Base-by-base conservation (phyloP, 1,140 invertebrate genomes). In the Drosophila rhopaloa region DNA sequence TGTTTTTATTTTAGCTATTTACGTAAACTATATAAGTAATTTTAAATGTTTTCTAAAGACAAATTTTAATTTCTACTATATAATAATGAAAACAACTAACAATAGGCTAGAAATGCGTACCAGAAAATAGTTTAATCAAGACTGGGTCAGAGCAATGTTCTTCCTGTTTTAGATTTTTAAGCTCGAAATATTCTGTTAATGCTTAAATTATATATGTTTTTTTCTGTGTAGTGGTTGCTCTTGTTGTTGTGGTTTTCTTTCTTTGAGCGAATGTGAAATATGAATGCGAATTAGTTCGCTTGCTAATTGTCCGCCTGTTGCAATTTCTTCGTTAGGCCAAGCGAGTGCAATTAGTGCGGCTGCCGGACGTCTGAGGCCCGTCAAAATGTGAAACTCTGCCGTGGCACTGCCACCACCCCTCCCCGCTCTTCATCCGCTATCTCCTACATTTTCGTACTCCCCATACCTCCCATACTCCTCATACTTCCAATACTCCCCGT, bases 341-440 rank as follows among this genome's bases (percentile, higher is more conserved):
- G 43, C 55, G 57, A 70, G 53, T 79, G 82, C 82, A 85, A 85
- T 85, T 85, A 85, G 82, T 81, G 58, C 38, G 59, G 50, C 63
- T 54, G 68, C 61, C 63, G 68, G 62, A 81, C 57, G 74, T 81
- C 74, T 75, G 82, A 75, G 70, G 75, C 79, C 53, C 73, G 65
- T 86, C 79, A 86, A 19, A 79, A 82, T 79, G 76, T 73, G 61
- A 82, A 73, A 88, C 84, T 71, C 46, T 40, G 10, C 44, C n/a
- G 9, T 27, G 9, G 9, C 5, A 47, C 19, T 48, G 24, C 7
- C 46, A 41, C 43, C 41, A 56, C 59, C 19, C 43, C 60, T 24
- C 46, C 38, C 38, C 41, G 51, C 59, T 14, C 43, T 54, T 24
- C 38, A 8, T 8, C 32, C 8, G 14, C 40, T n/a, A 14, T 24